phyloP scores from a whole-genome alignment of 2,797 vertebrate species.

The Paguma larvata region DNA sequence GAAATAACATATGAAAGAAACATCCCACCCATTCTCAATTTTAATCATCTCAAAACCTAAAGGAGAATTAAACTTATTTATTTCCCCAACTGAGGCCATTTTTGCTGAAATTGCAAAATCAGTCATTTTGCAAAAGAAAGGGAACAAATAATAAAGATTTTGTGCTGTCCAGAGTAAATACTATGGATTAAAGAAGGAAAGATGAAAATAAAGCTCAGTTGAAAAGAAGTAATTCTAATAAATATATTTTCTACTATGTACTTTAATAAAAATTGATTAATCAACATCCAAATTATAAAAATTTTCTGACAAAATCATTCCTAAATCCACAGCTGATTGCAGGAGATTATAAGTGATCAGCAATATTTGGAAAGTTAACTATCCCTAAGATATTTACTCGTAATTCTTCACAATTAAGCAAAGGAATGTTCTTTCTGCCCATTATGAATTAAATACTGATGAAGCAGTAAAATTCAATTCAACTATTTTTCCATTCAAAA shows the following conservation, averaged over 20 bases:
- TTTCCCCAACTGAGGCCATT: conserved; percentile 62
- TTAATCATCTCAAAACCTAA: conserved; percentile 77
- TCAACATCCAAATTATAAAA: conserved; percentile 41
- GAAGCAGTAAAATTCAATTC: conserved; percentile 39
- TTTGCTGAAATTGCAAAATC: conserved; percentile 77
- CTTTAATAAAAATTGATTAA: conserved; percentile 29
- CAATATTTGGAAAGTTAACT: conserved; percentile 40
- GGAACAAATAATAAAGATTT: conserved; percentile 48
- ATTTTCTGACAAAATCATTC: conserved; percentile 17
- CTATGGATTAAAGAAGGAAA: conserved; percentile 47
- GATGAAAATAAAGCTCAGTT: conserved; percentile 32
- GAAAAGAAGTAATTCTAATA: conserved; percentile 38
- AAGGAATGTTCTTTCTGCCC: background rate
- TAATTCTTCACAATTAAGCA: conserved; percentile 27
- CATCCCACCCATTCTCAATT: conserved; percentile 70
- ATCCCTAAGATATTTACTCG: background rate
- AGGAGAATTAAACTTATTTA: conserved; percentile 77
- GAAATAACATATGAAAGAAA: conserved; percentile 74
- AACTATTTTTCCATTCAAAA: conserved; percentile 44
- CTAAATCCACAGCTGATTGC: background rate
- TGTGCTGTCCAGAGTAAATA: conserved; percentile 21
- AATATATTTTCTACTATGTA: background rate
- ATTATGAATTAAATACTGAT: background rate
- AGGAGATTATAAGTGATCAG: conserved; percentile 15
- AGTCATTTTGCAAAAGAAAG: conserved; percentile 73